Percentiles rank a stretch among this genome's conserved stretches.
Evolutionary conservation across 1,140 invertebrate genomes (phyloP).

Genomic region (Eriocheir sinensis): DNA sequence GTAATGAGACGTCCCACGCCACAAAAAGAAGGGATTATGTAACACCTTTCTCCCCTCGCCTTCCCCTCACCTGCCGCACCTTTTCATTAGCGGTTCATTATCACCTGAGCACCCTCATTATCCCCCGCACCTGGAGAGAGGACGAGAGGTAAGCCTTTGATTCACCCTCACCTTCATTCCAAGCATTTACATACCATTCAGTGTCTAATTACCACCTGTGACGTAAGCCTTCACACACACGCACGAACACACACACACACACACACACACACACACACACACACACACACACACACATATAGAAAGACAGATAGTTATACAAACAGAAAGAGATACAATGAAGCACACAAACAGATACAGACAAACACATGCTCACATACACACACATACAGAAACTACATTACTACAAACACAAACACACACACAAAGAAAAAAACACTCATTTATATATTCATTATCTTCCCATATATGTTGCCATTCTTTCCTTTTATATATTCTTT

Average conservation of each 20-base stretch:
- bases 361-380: too few species aligned
- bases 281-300: not conserved
- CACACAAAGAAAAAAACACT: too few species aligned
- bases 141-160: not conserved
- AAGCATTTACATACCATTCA: not conserved
- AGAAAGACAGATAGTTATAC: not conserved
- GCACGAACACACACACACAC: not conserved
- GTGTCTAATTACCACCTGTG: not conserved
- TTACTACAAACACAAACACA: too few species aligned
- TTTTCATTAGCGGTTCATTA: not conserved
- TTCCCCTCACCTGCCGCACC: too few species aligned
- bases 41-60: not conserved
- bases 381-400: too few species aligned
- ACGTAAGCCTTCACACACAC: not conserved
- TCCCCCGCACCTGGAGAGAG: not conserved
- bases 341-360: not conserved
- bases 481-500: too few species aligned
- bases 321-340: not conserved
- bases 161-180: not conserved
- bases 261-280: not conserved
- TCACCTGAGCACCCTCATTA: not conserved
- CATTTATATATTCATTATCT: too few species aligned
- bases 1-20: too few species aligned
- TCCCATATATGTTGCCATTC: too few species aligned
- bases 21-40: too few species aligned